These are phyloP conservation scores for Oryzias woworae DNA, from an alignment of 2,113 vertebrate genomes.

Conservation along the genomic window DNA sequence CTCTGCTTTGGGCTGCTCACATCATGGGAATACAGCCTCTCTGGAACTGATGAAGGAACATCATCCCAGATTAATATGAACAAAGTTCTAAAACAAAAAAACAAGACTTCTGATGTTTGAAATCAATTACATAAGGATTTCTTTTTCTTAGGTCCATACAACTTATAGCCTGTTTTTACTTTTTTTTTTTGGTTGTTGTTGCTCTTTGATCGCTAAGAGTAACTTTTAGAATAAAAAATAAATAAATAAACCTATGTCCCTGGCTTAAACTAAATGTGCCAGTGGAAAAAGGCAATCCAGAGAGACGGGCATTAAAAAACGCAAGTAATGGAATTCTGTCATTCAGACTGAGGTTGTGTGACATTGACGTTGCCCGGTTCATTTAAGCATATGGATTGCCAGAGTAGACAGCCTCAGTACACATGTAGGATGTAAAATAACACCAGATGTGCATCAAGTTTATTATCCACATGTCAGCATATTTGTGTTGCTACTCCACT, in stretches of 20 bases:
- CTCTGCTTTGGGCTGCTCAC: constrained; percentile 37
- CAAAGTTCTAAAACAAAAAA: not conserved
- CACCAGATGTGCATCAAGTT: not conserved
- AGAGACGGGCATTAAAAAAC: not conserved
- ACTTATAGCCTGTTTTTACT: not conserved
- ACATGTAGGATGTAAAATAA: not conserved
- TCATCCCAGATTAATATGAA: constrained; percentile 7
- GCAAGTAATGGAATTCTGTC: not conserved
- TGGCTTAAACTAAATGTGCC: not conserved
- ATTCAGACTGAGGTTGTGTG: not conserved
- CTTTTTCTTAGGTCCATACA: not conserved
- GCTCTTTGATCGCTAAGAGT: not conserved
- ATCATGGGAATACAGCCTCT: constrained; percentile 27
- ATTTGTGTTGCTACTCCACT: too few relatives aligned
- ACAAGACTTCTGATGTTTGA: not conserved
- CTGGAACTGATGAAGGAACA: constrained; percentile 1
- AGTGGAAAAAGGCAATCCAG: not conserved
- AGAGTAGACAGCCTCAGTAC: not conserved
- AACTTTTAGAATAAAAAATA: not conserved
- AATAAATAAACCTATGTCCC: not conserved
- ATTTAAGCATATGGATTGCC: not conserved
- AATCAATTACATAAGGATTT: not conserved
- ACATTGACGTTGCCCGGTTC: not conserved
- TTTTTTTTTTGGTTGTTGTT: not conserved
- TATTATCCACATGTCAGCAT: not conserved